Evolutionary conservation across 92 coral and sea anemone species (phyloP), one percentile per base, ranked within the genome.

Genomic region (Palythoa grandiflora): DNA sequence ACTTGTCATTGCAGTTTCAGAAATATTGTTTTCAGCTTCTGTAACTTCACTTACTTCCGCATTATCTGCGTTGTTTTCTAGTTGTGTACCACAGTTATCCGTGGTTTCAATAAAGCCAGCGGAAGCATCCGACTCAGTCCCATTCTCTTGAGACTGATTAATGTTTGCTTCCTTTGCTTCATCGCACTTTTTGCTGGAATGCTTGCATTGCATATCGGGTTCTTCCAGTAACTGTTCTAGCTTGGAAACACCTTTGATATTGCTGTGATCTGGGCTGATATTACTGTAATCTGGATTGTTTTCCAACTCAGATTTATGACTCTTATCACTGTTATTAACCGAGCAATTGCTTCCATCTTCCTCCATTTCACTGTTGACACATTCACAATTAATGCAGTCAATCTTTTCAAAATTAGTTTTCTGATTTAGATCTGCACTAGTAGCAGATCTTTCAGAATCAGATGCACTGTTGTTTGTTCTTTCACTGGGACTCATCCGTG

Each of bases 131-230:
- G 86, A 81, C 35, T 72, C 72, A 71, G 53, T 54, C 71, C 71
- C 80, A 38, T 52, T 84, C 72, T 60, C 88, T n/a, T 52, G 68
- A 15, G 19, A 44, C 11, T 83, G 44, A 36, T 44, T 39, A 35
- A 73, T 51, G 65, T 70, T 73, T 21, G 21, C 66, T 65, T 66
- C 87, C 11, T 19, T 52, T 15, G 48, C 15, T 19, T 84, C 94
- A 87, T 86, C 55, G 47, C 60, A 71, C 55, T 91, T 52, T 75
- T 90, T 90, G 76, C 92, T 87, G 10, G 99, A 97, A 79, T 97
- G 99, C 84, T 97, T 98, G 88, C 99, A 97, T 52, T 95, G 99
- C 89, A 90, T 92, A 71, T 95, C 95, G 37, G 97, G 94, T 75
- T 95, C 96, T 4, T 92, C 97, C 87, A 91, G 72, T 35, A 95